Evolutionary conservation across 2,888 invertebrate genomes (phyloP).

Genomic region (Plebejus melissa): DNA sequence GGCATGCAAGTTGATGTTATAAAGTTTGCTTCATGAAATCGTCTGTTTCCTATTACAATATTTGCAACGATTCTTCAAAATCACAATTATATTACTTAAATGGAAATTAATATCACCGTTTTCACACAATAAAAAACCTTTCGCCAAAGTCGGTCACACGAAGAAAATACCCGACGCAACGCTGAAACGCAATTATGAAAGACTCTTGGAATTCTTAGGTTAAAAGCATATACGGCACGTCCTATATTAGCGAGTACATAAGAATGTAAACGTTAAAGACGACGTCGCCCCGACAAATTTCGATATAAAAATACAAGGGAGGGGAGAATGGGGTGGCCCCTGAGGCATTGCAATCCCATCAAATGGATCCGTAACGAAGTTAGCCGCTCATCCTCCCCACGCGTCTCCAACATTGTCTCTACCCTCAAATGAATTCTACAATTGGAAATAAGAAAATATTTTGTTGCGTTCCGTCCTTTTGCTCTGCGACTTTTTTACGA

Average conservation of each 20-base stretch:
- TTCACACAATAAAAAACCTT: not conserved
- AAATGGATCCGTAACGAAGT: slow-evolving; percentile 89
- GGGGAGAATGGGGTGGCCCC: slow-evolving; percentile 62
- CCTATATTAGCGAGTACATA: slow-evolving; percentile 77
- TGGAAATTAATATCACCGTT: not conserved
- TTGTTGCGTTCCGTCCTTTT: slow-evolving; percentile 75
- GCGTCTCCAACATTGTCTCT: slow-evolving; percentile 78
- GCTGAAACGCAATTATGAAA: slow-evolving; percentile 12
- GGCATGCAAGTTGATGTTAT: no score
- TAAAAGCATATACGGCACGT: slow-evolving; percentile 29
- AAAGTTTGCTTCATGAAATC: no score
- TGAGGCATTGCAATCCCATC: slow-evolving; percentile 84
- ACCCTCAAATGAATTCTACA: slow-evolving; percentile 80
- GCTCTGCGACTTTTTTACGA: slow-evolving; percentile 51
- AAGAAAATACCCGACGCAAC: not conserved
- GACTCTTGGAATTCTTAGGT: slow-evolving; percentile 25
- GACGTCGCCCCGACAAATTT: slow-evolving; percentile 72
- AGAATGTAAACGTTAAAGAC: slow-evolving; percentile 79
- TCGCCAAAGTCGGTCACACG: not conserved
- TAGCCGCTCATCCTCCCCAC: slow-evolving; percentile 81
- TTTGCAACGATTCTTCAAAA: no score
- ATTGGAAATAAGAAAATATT: slow-evolving; percentile 80
- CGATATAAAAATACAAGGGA: slow-evolving; percentile 77
- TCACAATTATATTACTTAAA: not conserved
- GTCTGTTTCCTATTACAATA: no score